Conservation (phyloP, 2,797 vertebrate genomes). For the Nothura maculosa region DNA sequence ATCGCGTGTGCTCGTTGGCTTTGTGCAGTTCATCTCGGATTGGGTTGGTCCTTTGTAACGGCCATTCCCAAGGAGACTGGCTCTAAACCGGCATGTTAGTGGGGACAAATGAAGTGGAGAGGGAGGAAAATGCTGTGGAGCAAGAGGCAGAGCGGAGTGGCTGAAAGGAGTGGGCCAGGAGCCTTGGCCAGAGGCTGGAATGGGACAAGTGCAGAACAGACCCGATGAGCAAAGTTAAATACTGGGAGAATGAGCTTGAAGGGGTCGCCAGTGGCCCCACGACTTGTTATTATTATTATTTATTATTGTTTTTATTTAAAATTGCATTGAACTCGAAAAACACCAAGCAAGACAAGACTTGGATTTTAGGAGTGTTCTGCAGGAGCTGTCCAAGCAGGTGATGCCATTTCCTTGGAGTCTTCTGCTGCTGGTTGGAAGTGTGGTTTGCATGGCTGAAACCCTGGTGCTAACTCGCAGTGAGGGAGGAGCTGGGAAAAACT, state of each 20-base stretch:
- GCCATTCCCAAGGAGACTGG: not conserved
- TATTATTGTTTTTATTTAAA: not conserved
- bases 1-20: accelerated
- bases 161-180: not conserved
- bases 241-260: not conserved
- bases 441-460: not conserved
- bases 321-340: not conserved
- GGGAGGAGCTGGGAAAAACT: not conserved
- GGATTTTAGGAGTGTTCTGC: not conserved
- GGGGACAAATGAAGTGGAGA: not conserved
- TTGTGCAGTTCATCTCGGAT: not conserved
- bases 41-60: not conserved
- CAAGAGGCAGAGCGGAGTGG: not conserved
- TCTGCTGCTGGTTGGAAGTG: not conserved
- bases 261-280: not conserved
- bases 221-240: not conserved
- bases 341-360: not conserved
- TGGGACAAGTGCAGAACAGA: not conserved
- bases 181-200: not conserved
- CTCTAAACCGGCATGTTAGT: not conserved
- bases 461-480: not conserved
- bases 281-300: not conserved
- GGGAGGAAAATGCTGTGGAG: not conserved
- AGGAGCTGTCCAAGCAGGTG: not conserved
- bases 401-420: not conserved